phyloP scores from a whole-genome alignment of 1,140 invertebrate genomes.

The Zaprionus capensis region DNA sequence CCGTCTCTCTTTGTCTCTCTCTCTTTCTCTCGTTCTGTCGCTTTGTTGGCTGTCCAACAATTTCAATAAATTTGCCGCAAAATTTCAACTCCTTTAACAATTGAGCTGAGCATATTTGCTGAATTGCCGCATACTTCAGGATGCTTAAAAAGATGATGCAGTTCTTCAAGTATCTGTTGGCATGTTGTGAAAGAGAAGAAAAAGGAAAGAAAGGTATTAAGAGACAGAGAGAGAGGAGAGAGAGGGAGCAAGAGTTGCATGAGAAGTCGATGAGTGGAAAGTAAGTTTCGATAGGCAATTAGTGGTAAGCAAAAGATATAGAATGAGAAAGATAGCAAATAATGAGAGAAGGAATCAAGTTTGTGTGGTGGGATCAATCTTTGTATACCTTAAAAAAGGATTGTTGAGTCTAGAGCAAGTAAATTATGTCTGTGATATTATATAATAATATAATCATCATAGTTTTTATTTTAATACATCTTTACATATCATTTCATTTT shows the following conservation, averaged over 20 bases:
- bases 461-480: too few relatives aligned
- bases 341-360: background rate
- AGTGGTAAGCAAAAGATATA: background rate
- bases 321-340: background rate
- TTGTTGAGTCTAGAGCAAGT: background rate
- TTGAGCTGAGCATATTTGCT: background rate
- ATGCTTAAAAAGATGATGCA: conserved; percentile 1
- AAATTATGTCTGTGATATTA: too few relatives aligned
- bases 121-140: background rate
- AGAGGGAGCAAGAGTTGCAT: background rate
- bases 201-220: background rate
- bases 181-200: background rate
- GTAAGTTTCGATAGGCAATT: background rate
- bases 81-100: background rate
- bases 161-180: background rate
- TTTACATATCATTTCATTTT: too few relatives aligned
- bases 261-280: background rate
- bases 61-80: background rate
- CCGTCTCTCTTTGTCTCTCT: background rate
- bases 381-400: background rate
- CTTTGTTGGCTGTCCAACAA: background rate
- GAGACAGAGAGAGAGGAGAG: too few relatives aligned
- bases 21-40: background rate
- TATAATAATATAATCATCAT: too few relatives aligned
- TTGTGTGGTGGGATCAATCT: background rate